These are phyloP conservation scores for Ceratina japonica DNA, from an alignment of 1,140 invertebrate species.

Conservation along the genomic window DNA sequence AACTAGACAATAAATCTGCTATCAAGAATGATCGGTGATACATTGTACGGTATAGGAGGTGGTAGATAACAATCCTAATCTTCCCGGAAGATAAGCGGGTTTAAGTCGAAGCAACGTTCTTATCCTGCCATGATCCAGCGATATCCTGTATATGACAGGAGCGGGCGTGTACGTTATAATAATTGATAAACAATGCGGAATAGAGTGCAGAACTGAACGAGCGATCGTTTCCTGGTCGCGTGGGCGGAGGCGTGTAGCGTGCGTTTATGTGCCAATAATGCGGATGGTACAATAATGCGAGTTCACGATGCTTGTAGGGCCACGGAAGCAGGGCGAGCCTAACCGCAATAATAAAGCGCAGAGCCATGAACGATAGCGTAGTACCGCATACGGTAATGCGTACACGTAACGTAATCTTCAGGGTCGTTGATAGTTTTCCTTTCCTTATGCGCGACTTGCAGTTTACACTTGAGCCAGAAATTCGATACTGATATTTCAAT, in stretches of 20 bases:
- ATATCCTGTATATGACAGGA: slow-evolving; percentile 17
- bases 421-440: slow-evolving; percentile 5
- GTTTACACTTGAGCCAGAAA: background rate
- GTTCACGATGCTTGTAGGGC: slow-evolving; percentile 32
- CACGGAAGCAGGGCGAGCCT: slow-evolving; percentile 37
- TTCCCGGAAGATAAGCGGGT: background rate
- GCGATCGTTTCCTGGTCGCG: slow-evolving; percentile 64
- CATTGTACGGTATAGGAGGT: background rate
- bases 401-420: slow-evolving; percentile 17
- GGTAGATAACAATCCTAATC: slow-evolving; percentile 6
- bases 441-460: slow-evolving; percentile 2
- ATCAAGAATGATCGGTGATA: background rate
- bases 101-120: background rate
- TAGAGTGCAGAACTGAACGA: slow-evolving; percentile 38
- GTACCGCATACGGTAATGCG: slow-evolving; percentile 15
- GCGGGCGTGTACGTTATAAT: slow-evolving; percentile 57
- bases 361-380: slow-evolving; percentile 31
- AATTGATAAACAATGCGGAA: slow-evolving; percentile 70
- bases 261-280: slow-evolving; percentile 54
- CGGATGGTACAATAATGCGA: slow-evolving; percentile 48
- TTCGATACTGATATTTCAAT: background rate
- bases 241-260: slow-evolving; percentile 59
- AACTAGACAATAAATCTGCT: background rate
- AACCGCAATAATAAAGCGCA: slow-evolving; percentile 47
- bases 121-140: slow-evolving; percentile 17